A percentile compares a stretch with the other conserved stretches of the same genome.
Conservation (phyloP, 1,140 invertebrate genomes). For the Steinernema khuongi region DNA sequence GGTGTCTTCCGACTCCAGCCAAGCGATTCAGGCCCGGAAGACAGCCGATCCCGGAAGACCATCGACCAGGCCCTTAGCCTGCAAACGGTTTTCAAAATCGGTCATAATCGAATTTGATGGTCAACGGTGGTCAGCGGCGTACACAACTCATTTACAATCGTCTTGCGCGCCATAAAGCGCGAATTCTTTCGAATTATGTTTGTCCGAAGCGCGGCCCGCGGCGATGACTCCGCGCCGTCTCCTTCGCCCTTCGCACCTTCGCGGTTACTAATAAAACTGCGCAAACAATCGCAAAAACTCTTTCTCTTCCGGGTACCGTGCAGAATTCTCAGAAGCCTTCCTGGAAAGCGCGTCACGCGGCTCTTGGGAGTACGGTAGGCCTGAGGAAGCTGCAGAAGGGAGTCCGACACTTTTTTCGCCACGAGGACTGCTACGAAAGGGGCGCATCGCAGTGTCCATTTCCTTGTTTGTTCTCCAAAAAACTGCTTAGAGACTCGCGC, state of each 20-base stretch:
- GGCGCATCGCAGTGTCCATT: background rate
- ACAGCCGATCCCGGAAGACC: too few relatives aligned
- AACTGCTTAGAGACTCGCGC: background rate
- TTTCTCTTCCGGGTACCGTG: background rate
- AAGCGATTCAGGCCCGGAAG: too few relatives aligned
- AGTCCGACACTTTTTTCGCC: background rate
- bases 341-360: too few relatives aligned
- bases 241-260: background rate
- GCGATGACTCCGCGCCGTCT: constrained; percentile 6
- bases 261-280: background rate
- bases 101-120: background rate
- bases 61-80: too few relatives aligned
- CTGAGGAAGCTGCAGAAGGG: background rate
- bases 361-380: background rate
- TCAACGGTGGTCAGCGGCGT: constrained; percentile 5
- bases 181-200: constrained; percentile 14
- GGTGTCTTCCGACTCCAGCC: too few relatives aligned
- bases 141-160: constrained; percentile 6
- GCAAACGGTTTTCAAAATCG: too few relatives aligned
- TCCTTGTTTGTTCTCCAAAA: constrained; percentile 14
- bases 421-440: background rate
- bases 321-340: background rate
- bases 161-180: background rate
- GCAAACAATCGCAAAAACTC: background rate
- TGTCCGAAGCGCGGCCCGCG: background rate